phyloP scores from a whole-genome alignment of 2,113 vertebrate species.

The Phrynocephalus versicolor region DNA sequence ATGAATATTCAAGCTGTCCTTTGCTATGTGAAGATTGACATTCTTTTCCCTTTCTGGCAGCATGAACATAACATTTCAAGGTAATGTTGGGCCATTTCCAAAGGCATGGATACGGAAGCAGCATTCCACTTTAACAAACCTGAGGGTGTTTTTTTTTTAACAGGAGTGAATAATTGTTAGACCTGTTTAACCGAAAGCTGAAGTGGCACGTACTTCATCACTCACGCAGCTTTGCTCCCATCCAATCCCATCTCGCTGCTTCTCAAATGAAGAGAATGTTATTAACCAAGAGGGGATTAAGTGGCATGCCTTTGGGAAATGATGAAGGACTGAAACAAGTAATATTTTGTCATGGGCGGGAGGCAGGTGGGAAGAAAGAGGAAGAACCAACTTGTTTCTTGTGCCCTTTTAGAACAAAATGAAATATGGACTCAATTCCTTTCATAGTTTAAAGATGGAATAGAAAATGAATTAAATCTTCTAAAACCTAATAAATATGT shows the following conservation, averaged over 20 bases:
- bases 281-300: background rate
- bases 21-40: no score
- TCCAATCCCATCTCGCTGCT: background rate
- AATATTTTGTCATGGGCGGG: background rate
- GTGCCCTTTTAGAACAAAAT: background rate
- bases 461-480: background rate
- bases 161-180: no score
- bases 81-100: no score
- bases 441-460: background rate
- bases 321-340: background rate
- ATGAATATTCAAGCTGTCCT: no score
- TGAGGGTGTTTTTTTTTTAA: no score
- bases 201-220: background rate
- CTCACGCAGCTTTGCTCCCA: background rate
- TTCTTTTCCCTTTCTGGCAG: no score
- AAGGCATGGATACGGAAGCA: no score
- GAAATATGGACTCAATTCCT: slow-evolving; percentile 1
- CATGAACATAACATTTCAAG: no score
- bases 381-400: background rate
- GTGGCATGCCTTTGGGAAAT: background rate
- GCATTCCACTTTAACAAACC: no score
- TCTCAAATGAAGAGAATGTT: background rate
- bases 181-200: no score
- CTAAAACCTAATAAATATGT: slow-evolving; percentile 13
- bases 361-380: background rate